These are phyloP conservation scores for Anhinga rufa DNA, from an alignment of 2,113 vertebrate genomes.

Conservation along the genomic window DNA sequence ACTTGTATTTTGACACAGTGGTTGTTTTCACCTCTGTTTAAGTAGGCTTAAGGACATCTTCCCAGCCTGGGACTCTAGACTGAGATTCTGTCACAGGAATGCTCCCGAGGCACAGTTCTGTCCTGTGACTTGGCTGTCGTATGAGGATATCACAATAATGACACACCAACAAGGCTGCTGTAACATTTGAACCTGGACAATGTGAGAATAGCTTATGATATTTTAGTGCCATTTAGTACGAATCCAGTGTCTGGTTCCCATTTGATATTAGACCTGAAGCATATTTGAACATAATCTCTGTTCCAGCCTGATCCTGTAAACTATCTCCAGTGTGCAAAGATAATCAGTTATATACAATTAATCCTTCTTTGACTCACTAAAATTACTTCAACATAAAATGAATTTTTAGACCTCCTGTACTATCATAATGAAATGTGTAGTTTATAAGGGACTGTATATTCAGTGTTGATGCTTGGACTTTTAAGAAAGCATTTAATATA, in stretches of 20 bases:
- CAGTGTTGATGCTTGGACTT: background rate
- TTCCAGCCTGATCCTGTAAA: background rate
- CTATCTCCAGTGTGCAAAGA: background rate
- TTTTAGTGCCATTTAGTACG: background rate
- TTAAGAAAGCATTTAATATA: background rate
- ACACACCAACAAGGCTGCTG: background rate
- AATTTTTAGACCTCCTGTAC: background rate
- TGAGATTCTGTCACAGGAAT: background rate
- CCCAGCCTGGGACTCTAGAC: background rate
- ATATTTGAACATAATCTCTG: background rate
- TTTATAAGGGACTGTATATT: background rate
- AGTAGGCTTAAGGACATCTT: background rate
- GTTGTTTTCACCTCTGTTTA: background rate
- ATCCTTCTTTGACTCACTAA: background rate
- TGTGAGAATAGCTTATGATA: background rate
- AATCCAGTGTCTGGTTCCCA: background rate
- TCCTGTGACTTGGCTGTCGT: background rate
- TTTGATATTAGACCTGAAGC: background rate
- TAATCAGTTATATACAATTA: background rate
- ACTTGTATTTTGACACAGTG: background rate
- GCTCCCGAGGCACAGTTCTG: background rate
- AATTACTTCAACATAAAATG: background rate
- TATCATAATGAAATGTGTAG: background rate
- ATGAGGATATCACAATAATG: background rate
- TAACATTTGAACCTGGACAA: background rate